phyloP scores from a whole-genome alignment of 1,140 invertebrate species.

The Cecropterus lyciades region DNA sequence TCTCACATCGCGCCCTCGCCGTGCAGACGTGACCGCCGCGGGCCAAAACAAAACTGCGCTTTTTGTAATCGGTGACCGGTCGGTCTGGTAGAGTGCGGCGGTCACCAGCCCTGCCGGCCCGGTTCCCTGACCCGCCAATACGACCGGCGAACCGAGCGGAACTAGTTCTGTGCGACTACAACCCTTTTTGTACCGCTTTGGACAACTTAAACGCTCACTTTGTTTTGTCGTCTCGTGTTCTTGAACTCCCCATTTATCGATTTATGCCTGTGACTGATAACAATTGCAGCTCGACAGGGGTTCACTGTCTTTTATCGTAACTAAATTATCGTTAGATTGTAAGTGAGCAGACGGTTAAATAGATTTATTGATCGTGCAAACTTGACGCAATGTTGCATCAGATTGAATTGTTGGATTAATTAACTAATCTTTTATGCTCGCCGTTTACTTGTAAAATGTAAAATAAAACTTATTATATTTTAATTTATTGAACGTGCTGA shows the following conservation, averaged over 20 bases:
- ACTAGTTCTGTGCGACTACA: constrained; percentile 41
- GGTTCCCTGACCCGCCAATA: constrained; percentile 54
- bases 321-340: constrained; percentile 11
- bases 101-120: constrained; percentile 43
- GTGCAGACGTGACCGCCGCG: constrained; percentile 37
- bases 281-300: constrained; percentile 1
- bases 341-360: constrained; percentile 8
- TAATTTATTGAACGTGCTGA: too few relatives aligned
- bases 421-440: not conserved
- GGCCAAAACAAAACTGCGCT: constrained; percentile 40
- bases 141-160: constrained; percentile 37
- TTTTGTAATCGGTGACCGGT: constrained; percentile 37
- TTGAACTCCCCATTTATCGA: constrained; percentile 29
- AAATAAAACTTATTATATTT: too few relatives aligned
- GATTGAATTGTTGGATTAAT: not conserved
- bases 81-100: constrained; percentile 38
- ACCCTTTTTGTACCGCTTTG: constrained; percentile 32
- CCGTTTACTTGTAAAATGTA: not conserved
- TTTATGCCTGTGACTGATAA: constrained; percentile 28
- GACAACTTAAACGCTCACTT: constrained; percentile 28
- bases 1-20: constrained; percentile 35
- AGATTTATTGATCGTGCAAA: constrained; percentile 20
- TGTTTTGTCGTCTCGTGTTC: constrained; percentile 25
- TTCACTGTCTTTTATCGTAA: constrained; percentile 20
- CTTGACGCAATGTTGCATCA: constrained; percentile 13